Conservation (phyloP, 2,113 vertebrate genomes). For the Cephalopholis sonnerati region DNA sequence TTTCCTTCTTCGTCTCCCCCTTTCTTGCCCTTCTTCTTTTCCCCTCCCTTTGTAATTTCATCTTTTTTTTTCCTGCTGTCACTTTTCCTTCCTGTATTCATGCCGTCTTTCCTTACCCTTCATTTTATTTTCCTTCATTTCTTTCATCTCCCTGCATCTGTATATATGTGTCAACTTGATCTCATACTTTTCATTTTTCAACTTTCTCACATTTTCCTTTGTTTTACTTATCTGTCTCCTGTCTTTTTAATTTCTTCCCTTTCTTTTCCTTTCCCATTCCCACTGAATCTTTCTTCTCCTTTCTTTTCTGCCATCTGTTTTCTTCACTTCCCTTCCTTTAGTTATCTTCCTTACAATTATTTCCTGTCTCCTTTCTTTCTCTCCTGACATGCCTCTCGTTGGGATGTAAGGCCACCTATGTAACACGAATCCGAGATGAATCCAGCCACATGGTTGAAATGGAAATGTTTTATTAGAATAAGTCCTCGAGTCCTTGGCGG, state of each 20-base stretch:
- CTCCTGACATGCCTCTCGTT: constrained; percentile 10
- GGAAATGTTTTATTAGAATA: constrained; percentile 65
- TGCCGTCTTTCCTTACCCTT: neutral
- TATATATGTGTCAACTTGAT: neutral
- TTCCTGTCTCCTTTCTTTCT: neutral
- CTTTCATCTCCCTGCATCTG: neutral
- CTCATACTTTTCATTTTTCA: neutral
- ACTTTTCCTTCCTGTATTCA: neutral
- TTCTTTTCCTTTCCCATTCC: neutral
- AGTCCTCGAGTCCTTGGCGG: constrained; percentile 42
- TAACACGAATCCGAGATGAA: constrained; percentile 62
- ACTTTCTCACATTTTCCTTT: no score
- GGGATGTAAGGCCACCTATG: constrained; percentile 49
- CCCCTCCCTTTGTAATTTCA: neutral
- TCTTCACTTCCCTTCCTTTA: neutral
- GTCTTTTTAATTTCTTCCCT: neutral
- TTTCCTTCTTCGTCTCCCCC: neutral
- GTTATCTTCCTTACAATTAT: neutral
- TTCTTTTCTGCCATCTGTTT: neutral
- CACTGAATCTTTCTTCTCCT: neutral
- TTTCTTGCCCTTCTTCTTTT: neutral
- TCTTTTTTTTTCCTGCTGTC: neutral
- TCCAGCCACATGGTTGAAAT: constrained; percentile 71
- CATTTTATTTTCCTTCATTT: neutral
- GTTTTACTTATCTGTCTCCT: neutral